Evolutionary conservation across 2,113 vertebrate genomes (phyloP).

Genomic region (Oncorhynchus kisutch): DNA sequence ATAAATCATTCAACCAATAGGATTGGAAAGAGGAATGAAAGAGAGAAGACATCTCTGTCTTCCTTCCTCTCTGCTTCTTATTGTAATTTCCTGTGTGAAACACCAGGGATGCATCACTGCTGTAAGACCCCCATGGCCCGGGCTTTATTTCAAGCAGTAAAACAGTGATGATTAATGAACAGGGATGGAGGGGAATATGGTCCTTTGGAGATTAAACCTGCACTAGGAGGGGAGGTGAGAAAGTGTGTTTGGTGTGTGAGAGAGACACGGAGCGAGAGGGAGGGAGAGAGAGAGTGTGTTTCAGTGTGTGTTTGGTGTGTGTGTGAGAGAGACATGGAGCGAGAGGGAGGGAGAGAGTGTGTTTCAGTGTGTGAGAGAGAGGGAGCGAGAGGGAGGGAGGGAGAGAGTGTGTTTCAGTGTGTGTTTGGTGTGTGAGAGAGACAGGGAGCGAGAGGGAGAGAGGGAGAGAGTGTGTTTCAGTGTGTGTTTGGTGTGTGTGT

Average conservation of each 20-base stretch:
- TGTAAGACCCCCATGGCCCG: background rate
- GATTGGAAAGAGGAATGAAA: background rate
- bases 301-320: no score
- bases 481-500: background rate
- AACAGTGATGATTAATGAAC: constrained; percentile 45
- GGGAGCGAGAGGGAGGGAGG: background rate
- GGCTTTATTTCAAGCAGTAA: constrained; percentile 26
- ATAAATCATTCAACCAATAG: background rate
- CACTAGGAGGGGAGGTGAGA: constrained; percentile 8
- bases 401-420: no score
- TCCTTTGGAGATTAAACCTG: constrained; percentile 37
- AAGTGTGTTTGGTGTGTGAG: background rate
- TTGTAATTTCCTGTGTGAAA: constrained; percentile 11
- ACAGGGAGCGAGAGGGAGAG: background rate
- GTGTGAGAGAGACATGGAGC: no score
- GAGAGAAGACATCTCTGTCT: background rate
- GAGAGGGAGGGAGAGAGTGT: no score
- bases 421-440: background rate
- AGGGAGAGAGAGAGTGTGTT: no score
- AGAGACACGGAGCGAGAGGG: no score
- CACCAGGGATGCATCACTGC: constrained; percentile 14
- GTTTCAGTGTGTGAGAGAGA: background rate
- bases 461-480: background rate
- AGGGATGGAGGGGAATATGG: constrained; percentile 14
- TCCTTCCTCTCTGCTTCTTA: background rate